Evolutionary conservation across 2,888 invertebrate genomes (phyloP), one percentile per base, ranked within the genome.

Genomic region (Pycnomerus fuliginosus): DNA sequence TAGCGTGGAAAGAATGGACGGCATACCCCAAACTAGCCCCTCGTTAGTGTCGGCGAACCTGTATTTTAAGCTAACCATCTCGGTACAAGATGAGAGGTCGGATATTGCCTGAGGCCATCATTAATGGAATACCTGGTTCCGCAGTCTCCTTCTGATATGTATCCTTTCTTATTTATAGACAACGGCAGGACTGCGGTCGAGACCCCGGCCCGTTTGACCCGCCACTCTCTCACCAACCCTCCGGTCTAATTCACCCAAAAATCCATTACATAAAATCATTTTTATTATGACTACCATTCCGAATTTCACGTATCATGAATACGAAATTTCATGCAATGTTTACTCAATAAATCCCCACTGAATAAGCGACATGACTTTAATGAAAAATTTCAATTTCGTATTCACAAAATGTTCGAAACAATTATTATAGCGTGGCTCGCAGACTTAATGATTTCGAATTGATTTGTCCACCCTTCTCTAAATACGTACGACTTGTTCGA

Each of bases 111-210:
- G 31, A 47, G 45, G 56, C 48, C 49, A 55, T 56, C 60, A 58
- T 60, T 60, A 61, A 61, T 55, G 50, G 55, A 58, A 58, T 61
- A 58, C 58, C 61, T 61, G 57, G 34, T 45, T 38, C 52, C 48
- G 41, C 45, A 50, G 42, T 43, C 44, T 54, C 47, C 51, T 50
- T 52, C 48, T 48, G 50, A 54, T 55, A 57, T 56, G 50, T 55
- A 50, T 45, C 46, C 51, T 50, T 52, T 47, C 52, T 56, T 58
- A 56, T 52, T 56, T 55, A 56, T 50, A 50, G 42, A 39, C 44
- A n/a, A n/a, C 25, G 25, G 11, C 48, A 53, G 47, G 44, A 50
- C 50, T 55, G 50, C 43, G 48, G 51, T 44, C 44, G 46, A 31
- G n/a, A n/a, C 24, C 36, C 36, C 10, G 31, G n/a, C 29, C 38